Evolutionary conservation across 1,140 invertebrate genomes (phyloP).

Genomic region (Hycleus cichorii): DNA sequence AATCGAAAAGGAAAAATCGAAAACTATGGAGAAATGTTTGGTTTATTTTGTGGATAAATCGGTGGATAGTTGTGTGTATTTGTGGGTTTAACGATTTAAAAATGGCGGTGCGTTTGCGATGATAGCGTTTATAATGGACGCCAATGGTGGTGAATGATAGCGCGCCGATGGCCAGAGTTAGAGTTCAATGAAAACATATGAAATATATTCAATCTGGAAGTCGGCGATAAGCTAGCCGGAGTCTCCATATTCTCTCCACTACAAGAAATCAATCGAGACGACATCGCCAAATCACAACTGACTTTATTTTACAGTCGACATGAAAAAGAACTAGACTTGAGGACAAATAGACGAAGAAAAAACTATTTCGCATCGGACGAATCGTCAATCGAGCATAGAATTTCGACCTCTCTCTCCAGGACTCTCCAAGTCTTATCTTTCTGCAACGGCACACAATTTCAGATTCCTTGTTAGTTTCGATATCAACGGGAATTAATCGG

Average conservation of each 20-base stretch:
- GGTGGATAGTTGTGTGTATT: not conserved
- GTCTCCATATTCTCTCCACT: not conserved
- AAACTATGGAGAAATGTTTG: too few relatives aligned
- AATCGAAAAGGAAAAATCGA: too few relatives aligned
- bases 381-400: too few relatives aligned
- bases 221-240: constrained; percentile 28
- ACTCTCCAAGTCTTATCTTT: constrained; percentile 6
- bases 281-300: too few relatives aligned
- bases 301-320: too few relatives aligned
- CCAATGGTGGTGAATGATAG: constrained; percentile 33
- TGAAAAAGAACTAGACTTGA: too few relatives aligned
- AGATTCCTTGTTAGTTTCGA: constrained; percentile 7
- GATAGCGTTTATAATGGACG: constrained; percentile 28
- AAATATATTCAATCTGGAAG: constrained; percentile 38
- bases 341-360: too few relatives aligned
- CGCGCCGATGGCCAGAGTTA: constrained; percentile 21
- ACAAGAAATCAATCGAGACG: constrained; percentile 9
- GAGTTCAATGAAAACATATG: constrained; percentile 37
- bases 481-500: constrained; percentile 12
- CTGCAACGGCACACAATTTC: constrained; percentile 15
- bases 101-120: constrained; percentile 12
- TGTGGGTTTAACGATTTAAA: constrained; percentile 15
- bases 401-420: not conserved
- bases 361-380: too few relatives aligned
- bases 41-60: too few relatives aligned